Evolutionary conservation across 2,797 vertebrate species (phyloP).

Genomic region (Microhierax caerulescens): DNA sequence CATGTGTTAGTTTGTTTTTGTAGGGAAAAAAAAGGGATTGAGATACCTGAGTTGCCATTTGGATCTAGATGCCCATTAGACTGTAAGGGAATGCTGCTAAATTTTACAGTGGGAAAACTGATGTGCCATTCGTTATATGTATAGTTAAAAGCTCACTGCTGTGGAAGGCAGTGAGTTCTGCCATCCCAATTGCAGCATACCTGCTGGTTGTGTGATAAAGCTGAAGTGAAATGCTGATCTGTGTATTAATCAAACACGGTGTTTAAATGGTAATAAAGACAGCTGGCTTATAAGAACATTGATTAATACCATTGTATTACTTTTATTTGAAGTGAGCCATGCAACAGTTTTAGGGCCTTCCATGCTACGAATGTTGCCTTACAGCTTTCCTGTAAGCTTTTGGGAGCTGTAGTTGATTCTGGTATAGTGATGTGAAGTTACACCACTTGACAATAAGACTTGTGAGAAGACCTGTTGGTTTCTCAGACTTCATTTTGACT

Average conservation of each 20-base stretch:
- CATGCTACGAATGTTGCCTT: background rate
- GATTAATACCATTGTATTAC: background rate
- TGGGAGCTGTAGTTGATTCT: background rate
- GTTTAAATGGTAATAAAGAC: background rate
- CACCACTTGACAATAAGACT: background rate
- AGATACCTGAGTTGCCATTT: background rate
- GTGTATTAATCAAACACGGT: background rate
- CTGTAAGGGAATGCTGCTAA: background rate
- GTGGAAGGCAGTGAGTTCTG: background rate
- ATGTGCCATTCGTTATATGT: accelerated
- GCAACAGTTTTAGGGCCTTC: background rate
- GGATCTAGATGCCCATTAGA: background rate
- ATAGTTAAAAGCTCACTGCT: background rate
- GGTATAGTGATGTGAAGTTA: background rate
- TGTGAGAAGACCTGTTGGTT: background rate
- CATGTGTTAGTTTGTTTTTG: background rate
- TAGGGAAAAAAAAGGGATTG: background rate
- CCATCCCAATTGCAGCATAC: accelerated
- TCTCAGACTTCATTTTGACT: background rate
- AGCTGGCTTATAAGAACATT: background rate
- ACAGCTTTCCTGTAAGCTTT: background rate
- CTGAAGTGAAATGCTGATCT: background rate
- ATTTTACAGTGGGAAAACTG: background rate
- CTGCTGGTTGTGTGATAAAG: background rate
- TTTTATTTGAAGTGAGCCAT: background rate